Evolutionary conservation across 2,888 invertebrate species (phyloP), one percentile per base, ranked within the genome.

Genomic region (Diarsia mendica): DNA sequence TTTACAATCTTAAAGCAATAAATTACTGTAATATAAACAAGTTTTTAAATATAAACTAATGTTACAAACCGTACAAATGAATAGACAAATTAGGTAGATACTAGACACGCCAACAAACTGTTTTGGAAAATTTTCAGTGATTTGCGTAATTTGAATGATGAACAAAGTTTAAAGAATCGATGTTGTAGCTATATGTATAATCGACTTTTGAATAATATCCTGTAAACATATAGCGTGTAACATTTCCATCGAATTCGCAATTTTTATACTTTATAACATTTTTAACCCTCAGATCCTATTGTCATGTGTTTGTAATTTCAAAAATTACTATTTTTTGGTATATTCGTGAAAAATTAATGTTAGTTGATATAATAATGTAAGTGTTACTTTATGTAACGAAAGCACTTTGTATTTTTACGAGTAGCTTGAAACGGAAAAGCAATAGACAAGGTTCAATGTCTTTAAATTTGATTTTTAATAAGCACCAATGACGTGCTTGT

Each of bases 1-100:
- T 87, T 77, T 75, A 70, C 49, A 66, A 63, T 70, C 49, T 39
- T 55, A 64, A 85, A 83, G 77, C 80, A 85, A 87, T 87, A 85
- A 73, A 61, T 77, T 71, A 49, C 48, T 84, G 44, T 64, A 67
- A 71, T 67, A 67, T 49, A 23, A 61, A 58, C 46, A 66, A 51
- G 44, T 55, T 64, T 48, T 53, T 44, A 53, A 49, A 77, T 67
- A 23, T 53, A 44, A 58, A 75, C 51, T 44, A 53, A 61, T 6
- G 48, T 53, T 58, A 68, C n/a, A 65, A 60, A 44, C 66, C 28
- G 63, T 58, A 75, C 65, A 49, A 53, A 66, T 15, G 33, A 58
- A 39, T n/a, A 20, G 39, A 60, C 28, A 48, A 67, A 39, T 65
- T 39, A 51, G 46, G 55, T 60, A 20, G 10, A 63, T 51, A 55